These are phyloP conservation scores for Maconellicoccus hirsutus DNA, from an alignment of 1,140 invertebrate genomes.

Conservation along the genomic window DNA sequence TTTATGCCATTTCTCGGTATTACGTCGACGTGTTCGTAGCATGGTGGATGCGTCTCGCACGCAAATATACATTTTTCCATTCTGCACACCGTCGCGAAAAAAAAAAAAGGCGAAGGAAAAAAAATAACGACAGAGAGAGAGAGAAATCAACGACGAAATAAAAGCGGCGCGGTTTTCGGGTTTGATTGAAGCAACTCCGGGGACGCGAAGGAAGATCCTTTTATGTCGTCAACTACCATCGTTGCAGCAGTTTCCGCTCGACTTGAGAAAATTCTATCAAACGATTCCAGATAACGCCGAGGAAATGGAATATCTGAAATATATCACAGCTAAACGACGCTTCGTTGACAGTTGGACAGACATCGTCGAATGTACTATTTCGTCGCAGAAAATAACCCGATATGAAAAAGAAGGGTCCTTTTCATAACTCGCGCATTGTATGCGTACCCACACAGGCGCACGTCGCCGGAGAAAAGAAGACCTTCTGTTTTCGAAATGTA, in stretches of 20 bases:
- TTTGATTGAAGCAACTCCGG: background rate
- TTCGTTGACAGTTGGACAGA: slow-evolving; percentile 21
- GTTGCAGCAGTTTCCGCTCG: slow-evolving; percentile 16
- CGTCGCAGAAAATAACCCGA: slow-evolving; percentile 12
- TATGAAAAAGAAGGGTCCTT: background rate
- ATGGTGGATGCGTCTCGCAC: no score
- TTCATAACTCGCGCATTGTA: background rate
- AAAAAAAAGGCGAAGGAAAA: background rate
- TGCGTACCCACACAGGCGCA: no score
- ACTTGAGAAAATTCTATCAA: slow-evolving; percentile 17
- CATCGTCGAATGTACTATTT: slow-evolving; percentile 11
- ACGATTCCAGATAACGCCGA: slow-evolving; percentile 15
- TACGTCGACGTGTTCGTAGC: no score
- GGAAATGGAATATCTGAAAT: slow-evolving; percentile 20
- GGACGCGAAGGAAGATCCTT: background rate
- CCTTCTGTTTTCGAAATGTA: slow-evolving; percentile 8
- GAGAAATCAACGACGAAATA: background rate
- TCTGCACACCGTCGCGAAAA: background rate
- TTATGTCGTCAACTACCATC: slow-evolving; percentile 11
- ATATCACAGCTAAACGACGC: slow-evolving; percentile 16
- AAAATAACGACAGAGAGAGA: background rate
- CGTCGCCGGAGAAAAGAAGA: background rate
- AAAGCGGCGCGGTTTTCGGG: background rate
- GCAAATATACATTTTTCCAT: background rate
- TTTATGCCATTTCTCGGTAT: no score